Evolutionary conservation across 2,797 vertebrate species (phyloP).

Genomic region (Pristis pectinata): DNA sequence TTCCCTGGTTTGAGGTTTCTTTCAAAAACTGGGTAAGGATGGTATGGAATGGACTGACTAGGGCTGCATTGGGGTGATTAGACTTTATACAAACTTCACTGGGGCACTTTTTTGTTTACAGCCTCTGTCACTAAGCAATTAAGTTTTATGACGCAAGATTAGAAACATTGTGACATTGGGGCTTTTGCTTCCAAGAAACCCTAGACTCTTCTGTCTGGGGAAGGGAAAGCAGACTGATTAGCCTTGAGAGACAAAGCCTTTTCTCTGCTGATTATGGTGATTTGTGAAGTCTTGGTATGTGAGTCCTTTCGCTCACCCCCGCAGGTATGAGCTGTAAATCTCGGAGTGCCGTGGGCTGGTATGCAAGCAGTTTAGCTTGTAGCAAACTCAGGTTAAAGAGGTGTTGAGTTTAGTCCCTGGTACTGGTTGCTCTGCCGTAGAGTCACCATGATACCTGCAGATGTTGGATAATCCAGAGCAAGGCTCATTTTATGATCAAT

Average conservation of each 20-base stretch:
- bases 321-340: neutral
- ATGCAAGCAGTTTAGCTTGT: neutral
- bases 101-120: neutral
- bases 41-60: neutral
- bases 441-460: neutral
- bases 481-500: neutral
- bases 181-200: slow-evolving; percentile 20
- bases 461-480: neutral
- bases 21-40: neutral
- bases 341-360: neutral
- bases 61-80: neutral
- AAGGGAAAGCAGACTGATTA: slow-evolving; percentile 14
- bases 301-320: neutral
- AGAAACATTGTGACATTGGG: neutral
- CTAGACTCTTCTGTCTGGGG: slow-evolving; percentile 25
- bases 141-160: neutral
- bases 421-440: neutral
- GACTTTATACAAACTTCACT: neutral
- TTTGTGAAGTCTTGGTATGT: neutral
- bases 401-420: neutral
- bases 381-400: neutral
- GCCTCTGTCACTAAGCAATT: neutral
- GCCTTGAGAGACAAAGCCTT: slow-evolving; percentile 4
- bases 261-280: neutral
- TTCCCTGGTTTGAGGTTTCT: neutral